A percentile compares a stretch with the other conserved stretches of the same genome.
phyloP scores from a whole-genome alignment of 2,797 vertebrate genomes.

The Pangasius macronema region DNA sequence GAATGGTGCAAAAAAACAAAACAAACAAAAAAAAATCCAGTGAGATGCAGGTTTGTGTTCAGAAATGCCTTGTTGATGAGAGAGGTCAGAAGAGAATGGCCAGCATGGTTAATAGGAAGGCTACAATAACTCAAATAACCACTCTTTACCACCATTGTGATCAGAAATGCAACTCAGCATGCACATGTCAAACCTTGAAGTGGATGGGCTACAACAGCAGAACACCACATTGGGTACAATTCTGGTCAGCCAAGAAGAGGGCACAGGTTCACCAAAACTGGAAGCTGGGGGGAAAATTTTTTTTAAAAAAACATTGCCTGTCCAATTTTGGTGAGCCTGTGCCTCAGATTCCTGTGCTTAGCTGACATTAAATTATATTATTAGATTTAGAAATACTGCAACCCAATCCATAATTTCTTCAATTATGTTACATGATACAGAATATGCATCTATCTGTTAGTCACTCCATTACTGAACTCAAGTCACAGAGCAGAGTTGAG shows the following conservation, averaged over 20 bases:
- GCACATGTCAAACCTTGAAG: not conserved
- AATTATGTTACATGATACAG: not conserved
- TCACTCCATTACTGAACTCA: not conserved
- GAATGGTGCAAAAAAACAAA: not conserved
- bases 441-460: not conserved
- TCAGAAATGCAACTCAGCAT: not conserved
- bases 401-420: not conserved
- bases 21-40: not conserved
- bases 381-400: not conserved
- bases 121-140: not conserved
- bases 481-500: not conserved
- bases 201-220: not conserved
- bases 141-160: not conserved
- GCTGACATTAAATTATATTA: not conserved
- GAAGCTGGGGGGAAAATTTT: not conserved
- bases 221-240: not conserved
- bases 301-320: not conserved
- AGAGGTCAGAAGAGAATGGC: not conserved
- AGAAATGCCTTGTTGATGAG: too few relatives aligned
- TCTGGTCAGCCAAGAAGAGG: not conserved
- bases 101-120: not conserved
- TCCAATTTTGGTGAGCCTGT: not conserved
- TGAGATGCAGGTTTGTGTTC: not conserved
- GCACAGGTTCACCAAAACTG: not conserved
- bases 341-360: not conserved